Evolutionary conservation across 2,113 vertebrate species (phyloP), one percentile per base, ranked within the genome.

Genomic region (Syngnathus floridae): DNA sequence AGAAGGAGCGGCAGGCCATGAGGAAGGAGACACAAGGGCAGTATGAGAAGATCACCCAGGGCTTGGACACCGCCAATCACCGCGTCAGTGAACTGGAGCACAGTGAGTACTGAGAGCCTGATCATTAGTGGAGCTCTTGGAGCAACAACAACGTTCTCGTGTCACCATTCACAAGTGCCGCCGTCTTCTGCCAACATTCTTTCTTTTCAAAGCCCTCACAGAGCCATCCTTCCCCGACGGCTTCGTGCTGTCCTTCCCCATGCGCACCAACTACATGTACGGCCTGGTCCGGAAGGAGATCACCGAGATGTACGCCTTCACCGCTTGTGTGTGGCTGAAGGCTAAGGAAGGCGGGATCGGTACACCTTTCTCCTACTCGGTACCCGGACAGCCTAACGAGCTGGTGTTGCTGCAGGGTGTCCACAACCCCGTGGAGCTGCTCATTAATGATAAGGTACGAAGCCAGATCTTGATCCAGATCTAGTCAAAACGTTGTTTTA

Each of bases 251-350:
- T 93, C 92, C 75, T 96, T 98, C 80, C 93, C 95, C 0, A 92
- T 97, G 78, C 89, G 95, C 41, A 97, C 96, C 69, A 95, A 96
- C 90, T 96, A 96, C 89, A 99, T 99, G 96, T 97, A 96, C 0
- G 96, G 92, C 8, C 89, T 95, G 13, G 88, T 95, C 86, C 92
- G 94, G 63, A 93, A 92, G 77, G 95, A 91, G 16, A 87, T 98
- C 55, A 95, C 94, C 0, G 95, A 99, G 88, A 93, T 99, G 82
- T 96, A 97, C 0, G 92, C 94, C 55, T 97, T 99, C 88, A 98
- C 95, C 0, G 84, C 92, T 77, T 97, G 95, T 65, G 70, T 95
- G 80, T 99, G 97, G 97, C 86, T 99, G 79, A 93, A 93, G 77
- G 90, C 93, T 64, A 90, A 90, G 0, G 82, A 90, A 0, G 82